A percentile compares a stretch with the other conserved stretches of the same genome.
Conservation (phyloP, 2,888 invertebrate genomes). For the Nymphalis polychloros region DNA sequence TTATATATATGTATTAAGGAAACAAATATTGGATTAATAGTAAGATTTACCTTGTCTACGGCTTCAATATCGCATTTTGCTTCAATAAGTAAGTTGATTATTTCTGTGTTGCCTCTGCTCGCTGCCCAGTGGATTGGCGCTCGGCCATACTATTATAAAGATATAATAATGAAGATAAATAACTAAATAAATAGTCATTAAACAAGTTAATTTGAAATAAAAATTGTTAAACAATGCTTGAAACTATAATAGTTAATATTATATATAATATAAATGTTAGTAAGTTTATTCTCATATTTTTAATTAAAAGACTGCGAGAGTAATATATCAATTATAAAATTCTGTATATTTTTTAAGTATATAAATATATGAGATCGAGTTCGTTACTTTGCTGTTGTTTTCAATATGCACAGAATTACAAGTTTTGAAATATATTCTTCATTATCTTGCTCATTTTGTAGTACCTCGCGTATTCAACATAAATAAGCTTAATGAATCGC, state of each 20-base stretch:
- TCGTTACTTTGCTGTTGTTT: too few species aligned
- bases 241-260: too few species aligned
- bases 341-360: too few species aligned
- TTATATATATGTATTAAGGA: background rate
- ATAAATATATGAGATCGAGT: too few species aligned
- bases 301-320: background rate
- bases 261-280: too few species aligned
- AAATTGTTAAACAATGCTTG: background rate
- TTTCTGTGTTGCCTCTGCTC: constrained; percentile 86
- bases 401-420: too few species aligned
- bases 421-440: too few species aligned
- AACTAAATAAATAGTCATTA: background rate
- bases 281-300: background rate
- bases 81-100: constrained; percentile 86
- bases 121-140: constrained; percentile 90
- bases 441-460: too few species aligned
- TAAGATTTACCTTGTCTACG: constrained; percentile 84
- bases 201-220: background rate
- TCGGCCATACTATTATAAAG: constrained; percentile 83
- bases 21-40: background rate
- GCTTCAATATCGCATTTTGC: constrained; percentile 88
- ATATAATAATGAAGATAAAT: background rate
- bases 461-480: too few species aligned
- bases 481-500: too few species aligned
- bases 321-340: too few species aligned